Base-by-base conservation (phyloP, 2,113 vertebrate species). In the Labeo catla region DNA sequence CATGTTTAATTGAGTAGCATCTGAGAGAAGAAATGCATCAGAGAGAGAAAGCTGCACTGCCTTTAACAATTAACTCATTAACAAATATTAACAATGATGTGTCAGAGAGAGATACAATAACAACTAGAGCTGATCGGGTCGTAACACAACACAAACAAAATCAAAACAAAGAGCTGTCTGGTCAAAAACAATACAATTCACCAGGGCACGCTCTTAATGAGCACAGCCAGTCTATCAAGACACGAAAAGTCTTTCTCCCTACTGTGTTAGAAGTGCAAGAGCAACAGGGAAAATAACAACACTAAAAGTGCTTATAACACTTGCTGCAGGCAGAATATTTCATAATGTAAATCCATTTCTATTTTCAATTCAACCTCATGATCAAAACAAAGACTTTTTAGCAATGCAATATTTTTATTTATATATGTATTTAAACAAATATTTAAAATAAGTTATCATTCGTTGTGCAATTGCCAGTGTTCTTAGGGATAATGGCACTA, bases 11-110 rank as follows among this genome's bases (percentile, higher is more conserved):
- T 39, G 63, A 43, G 61, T 45, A 0, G 36, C 49, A 63, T 52
- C n/a, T 61, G 21, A 34, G 12, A 73, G 23, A 45, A 45, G 19
- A 45, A 45, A 45, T 1, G 57, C 76, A 34, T 23, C 8, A 79
- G 23, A 81, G n/a, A 39, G 19, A 74, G 15, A 81, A 39, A 65
- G n/a, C 77, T 23, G 21, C 6, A n/a, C 76, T 59, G 11, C 54
- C 8, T 52, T 82, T 82, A 47, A 70, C 47, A 82, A 52, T 70
- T 12, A 63, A 52, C 80, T 68, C 28, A 52, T 45, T 82, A 7
- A 70, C 80, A 70, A 50, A 52, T 3, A 81, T 11, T 36, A 52
- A 52, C 63, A 82, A 2, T 4, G 39, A 15, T 28, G 43, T 10
- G 39, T 15, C 13, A 16, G 6, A 49, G 23, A 47, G 36, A 63